Base-by-base conservation (phyloP, 2,888 invertebrate species). In the Spialia ferax region DNA sequence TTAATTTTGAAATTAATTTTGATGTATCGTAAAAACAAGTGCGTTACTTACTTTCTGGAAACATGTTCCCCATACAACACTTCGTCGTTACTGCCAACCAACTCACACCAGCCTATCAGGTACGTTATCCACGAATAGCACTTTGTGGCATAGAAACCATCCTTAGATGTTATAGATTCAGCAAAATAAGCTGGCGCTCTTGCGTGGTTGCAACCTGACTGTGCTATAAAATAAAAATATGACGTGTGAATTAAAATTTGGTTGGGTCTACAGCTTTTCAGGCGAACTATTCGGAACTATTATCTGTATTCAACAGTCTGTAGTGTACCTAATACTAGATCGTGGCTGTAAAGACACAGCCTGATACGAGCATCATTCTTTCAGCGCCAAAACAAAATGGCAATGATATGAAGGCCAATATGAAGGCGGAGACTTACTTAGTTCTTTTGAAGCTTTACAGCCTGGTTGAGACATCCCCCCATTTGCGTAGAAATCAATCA, bases 381-480 rank as follows among this genome's bases (percentile, higher is more conserved):
- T 26, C 26, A 26, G 26, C 26, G 26, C 26, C 26, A 26, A 26
- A 26, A 26, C 3, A 26, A 26, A 5, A 26, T 4, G 2, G 26
- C 26, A 26, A 26, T 26, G 26, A 26, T 4, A 2, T 26, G 5
- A 5, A 4, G 35, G 10, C 35, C 35, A 35, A 45, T 45, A 45
- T 35, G 13, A 11, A 2, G 10, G 3, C 6, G 1, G 42, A 48
- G 1, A 52, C 80, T 80, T 75, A 90, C 90, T 80, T 62, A 84
- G 77, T 8, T 85, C 71, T 23, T 70, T 71, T 0, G 81, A 77
- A 1, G 79, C 70, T 48, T 77, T 73, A 76, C 96, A 96, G 0
- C 96, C 96, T 0, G 95, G 95, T 75, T 96, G 96, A 1, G 79
- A 73, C 8, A 91, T 77, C 0, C 95, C 95, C 1, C 95, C 94